Conservation (phyloP, 2,888 invertebrate genomes). For the Campoplex capitator region DNA sequence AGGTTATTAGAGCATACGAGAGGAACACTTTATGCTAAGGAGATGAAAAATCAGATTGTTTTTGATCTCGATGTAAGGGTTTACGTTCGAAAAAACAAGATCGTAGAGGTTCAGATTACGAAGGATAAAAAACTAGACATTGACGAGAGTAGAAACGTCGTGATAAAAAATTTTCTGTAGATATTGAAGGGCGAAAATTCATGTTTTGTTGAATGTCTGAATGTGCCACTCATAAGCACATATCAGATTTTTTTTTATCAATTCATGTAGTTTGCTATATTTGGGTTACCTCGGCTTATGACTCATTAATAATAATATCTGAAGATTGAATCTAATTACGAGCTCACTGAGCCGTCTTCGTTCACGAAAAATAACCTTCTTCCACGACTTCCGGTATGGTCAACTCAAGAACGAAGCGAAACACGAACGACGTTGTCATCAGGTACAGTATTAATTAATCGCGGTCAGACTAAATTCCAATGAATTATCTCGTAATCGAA, state of each 20-base stretch:
- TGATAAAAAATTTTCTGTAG: too few relatives aligned
- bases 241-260: background rate
- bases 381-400: constrained; percentile 9
- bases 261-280: background rate
- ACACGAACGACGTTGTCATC: background rate
- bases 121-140: too few relatives aligned
- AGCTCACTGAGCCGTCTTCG: constrained; percentile 5
- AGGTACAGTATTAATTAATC: background rate
- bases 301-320: background rate
- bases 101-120: too few relatives aligned
- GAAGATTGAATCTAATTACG: constrained; percentile 1
- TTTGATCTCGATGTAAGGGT: too few relatives aligned
- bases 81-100: too few relatives aligned
- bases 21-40: too few relatives aligned
- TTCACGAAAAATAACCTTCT: constrained; percentile 6
- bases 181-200: too few relatives aligned
- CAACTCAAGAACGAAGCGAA: background rate
- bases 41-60: too few relatives aligned
- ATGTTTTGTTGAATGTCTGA: background rate
- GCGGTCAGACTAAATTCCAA: background rate
- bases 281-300: background rate
- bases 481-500: background rate
- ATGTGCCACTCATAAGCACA: background rate
- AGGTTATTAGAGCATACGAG: too few relatives aligned
- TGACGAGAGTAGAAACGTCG: too few relatives aligned